Base-by-base conservation (phyloP, 2,888 invertebrate species). In the Folsomia candida region DNA sequence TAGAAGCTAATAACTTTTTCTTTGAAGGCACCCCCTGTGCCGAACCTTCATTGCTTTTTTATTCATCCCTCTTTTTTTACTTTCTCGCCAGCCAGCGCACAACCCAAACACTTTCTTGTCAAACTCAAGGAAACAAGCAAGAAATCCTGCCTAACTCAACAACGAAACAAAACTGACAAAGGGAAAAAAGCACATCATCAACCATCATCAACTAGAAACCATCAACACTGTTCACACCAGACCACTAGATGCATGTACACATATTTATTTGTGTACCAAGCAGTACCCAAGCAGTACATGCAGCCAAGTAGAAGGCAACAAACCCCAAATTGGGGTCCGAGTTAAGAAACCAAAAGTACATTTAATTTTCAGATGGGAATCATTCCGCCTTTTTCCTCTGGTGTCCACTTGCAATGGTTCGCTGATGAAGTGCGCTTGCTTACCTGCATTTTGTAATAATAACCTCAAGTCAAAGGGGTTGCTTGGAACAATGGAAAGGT, bases 31-130 rank as follows among this genome's bases (percentile, higher is more conserved):
- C 64, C 47, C 64, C 66, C 37, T 29, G 63, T 64, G 70, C 61
- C 26, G 24, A n/a, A 61, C 68, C 51, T 60, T 70, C 61, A 70
- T 70, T 70, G 65, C 70, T 66, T 70, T 69, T 70, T 70, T 70
- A 70, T 70, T 59, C 69, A 69, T 61, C 9, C 26, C 70, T 72
- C 57, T 69, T 51, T 70, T 76, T 59, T 58, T 54, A 54, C 54
- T 54, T 54, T 54, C 37, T 37, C 37, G 37, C 37, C 29, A 62
- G 27, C 62, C 27, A 22, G 6, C 6, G 54, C 54, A 54, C 54
- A 54, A 22, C 54, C 54, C 54, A 54, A 54, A 54, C 54, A 54
- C 54, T 54, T 54, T 54, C 27, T 28, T 20, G 26, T 60, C 25
- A 14, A 60, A 6, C 6, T 24, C 27, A 60, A 25, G 24, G 22